A percentile compares a stretch with the other conserved stretches of the same genome.
Evolutionary conservation across 2,888 invertebrate genomes (phyloP).

Genomic region (Conomelus anceps): DNA sequence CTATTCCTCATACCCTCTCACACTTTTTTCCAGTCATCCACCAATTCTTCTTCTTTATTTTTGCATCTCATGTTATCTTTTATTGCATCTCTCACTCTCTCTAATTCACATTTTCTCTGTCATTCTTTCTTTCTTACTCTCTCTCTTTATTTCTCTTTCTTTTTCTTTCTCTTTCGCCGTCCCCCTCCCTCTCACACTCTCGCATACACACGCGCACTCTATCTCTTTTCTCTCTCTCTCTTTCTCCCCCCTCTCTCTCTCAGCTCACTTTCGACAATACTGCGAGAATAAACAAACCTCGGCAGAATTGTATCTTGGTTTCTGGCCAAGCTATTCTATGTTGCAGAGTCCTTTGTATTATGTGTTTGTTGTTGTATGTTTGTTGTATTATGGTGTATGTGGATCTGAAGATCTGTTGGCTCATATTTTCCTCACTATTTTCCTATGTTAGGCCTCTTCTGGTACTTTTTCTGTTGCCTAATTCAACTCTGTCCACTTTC

Average conservation of each 20-base stretch:
- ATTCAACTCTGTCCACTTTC: neutral
- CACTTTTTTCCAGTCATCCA: slow-evolving; percentile 4
- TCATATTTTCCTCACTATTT: neutral
- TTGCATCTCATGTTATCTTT: slow-evolving; percentile 10
- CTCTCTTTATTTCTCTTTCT: slow-evolving; percentile 8
- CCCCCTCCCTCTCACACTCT: slow-evolving; percentile 19
- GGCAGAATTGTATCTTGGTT: neutral
- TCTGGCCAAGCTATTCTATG: neutral
- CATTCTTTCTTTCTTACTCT: neutral
- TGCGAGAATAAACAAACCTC: neutral
- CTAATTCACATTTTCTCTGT: too few relatives aligned
- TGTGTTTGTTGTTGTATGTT: neutral
- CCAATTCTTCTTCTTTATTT: too few relatives aligned
- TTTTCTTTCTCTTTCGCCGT: slow-evolving; percentile 15
- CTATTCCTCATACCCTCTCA: slow-evolving; percentile 10
- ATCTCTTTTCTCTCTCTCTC: slow-evolving; percentile 22
- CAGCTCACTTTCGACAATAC: neutral
- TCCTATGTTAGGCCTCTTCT: neutral
- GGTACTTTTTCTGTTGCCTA: neutral
- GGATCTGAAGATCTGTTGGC: neutral
- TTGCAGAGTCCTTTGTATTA: neutral
- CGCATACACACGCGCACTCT: slow-evolving; percentile 15
- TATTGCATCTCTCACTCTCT: slow-evolving; percentile 16
- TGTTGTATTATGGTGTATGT: neutral
- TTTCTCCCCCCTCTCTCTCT: slow-evolving; percentile 21